Conservation (phyloP, 2,797 vertebrate species). For the Helicolenus hilgendorfi region DNA sequence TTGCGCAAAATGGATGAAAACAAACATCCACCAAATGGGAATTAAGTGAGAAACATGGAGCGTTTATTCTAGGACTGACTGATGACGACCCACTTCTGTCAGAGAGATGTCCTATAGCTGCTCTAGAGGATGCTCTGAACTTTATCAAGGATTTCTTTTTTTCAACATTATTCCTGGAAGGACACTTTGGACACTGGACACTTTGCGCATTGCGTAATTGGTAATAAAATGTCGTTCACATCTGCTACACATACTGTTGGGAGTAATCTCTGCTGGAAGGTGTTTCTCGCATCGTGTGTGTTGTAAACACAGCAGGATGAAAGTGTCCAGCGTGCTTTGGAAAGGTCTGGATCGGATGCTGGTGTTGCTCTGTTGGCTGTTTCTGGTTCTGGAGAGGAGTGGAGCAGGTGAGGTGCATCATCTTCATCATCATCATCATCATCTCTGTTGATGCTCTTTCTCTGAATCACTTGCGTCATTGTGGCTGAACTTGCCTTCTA, state of each 20-base stretch:
- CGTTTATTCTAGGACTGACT: neutral
- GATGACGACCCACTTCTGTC: neutral
- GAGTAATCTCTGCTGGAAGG: slow-evolving; percentile 3
- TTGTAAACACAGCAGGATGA: slow-evolving; percentile 37
- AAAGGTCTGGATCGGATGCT: slow-evolving; percentile 57
- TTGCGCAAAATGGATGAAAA: neutral
- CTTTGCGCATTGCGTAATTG: slow-evolving; percentile 56
- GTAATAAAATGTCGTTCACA: slow-evolving; percentile 33
- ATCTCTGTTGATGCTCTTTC: neutral
- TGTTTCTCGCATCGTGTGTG: slow-evolving; percentile 12
- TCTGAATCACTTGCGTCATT: neutral
- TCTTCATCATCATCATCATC: neutral
- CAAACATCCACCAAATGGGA: neutral
- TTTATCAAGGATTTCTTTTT: neutral
- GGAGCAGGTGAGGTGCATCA: slow-evolving; percentile 83
- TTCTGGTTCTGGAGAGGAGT: slow-evolving; percentile 56
- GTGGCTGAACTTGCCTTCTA: neutral
- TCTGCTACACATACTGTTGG: slow-evolving; percentile 38
- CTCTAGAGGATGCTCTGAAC: slow-evolving; percentile 30
- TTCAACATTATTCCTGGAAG: neutral
- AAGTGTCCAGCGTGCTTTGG: slow-evolving; percentile 33
- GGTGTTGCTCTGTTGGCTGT: slow-evolving; percentile 64
- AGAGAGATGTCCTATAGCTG: neutral
- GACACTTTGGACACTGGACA: neutral
- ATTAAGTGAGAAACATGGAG: neutral